A percentile compares a stretch with the other conserved stretches of the same genome.
phyloP scores from a whole-genome alignment of 1,140 invertebrate genomes.

The Papilio polytes region DNA sequence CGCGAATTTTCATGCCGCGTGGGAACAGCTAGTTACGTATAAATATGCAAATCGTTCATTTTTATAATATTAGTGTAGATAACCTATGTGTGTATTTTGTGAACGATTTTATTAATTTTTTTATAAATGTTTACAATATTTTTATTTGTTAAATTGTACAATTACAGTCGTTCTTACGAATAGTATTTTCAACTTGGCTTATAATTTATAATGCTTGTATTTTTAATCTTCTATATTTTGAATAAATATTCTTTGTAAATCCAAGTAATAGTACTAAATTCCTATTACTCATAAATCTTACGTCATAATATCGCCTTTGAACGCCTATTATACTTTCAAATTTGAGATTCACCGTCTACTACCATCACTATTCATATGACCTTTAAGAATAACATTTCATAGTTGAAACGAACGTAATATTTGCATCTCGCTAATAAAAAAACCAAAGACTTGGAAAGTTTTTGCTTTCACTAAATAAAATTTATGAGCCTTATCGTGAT shows the following conservation, averaged over 20 bases:
- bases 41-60: too few relatives aligned
- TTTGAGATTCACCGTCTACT: slow-evolving; percentile 34
- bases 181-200: neutral
- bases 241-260: neutral
- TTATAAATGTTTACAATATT: too few relatives aligned
- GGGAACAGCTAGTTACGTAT: too few relatives aligned
- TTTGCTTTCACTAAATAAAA: slow-evolving; percentile 39
- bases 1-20: too few relatives aligned
- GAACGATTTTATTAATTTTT: too few relatives aligned
- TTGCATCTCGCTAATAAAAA: slow-evolving; percentile 34
- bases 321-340: slow-evolving; percentile 40
- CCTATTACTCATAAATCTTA: slow-evolving; percentile 34
- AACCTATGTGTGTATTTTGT: too few relatives aligned
- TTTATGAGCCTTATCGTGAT: slow-evolving; percentile 37
- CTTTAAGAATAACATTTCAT: slow-evolving; percentile 39
- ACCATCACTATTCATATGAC: slow-evolving; percentile 36
- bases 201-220: neutral
- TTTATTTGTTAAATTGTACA: neutral
- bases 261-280: slow-evolving; percentile 31
- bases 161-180: neutral
- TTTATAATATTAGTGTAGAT: too few relatives aligned
- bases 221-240: neutral
- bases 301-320: slow-evolving; percentile 35
- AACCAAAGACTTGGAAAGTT: slow-evolving; percentile 36
- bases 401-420: slow-evolving; percentile 29